Evolutionary conservation across 2,113 vertebrate species (phyloP).

Genomic region (Lampris incognitus): DNA sequence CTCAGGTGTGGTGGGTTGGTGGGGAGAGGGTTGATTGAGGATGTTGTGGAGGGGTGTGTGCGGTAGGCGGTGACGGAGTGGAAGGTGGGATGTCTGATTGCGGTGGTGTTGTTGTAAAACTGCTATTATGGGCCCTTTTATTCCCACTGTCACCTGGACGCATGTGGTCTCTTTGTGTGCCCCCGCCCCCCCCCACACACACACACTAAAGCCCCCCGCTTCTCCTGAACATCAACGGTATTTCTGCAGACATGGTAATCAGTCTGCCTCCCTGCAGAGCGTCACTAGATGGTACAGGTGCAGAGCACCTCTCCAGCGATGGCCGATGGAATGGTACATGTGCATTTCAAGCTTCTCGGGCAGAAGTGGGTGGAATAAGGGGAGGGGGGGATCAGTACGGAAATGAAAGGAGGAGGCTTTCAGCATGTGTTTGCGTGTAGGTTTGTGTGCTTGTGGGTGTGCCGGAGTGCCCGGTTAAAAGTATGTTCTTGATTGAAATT

Average conservation of each 20-base stretch:
- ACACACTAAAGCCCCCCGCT: neutral
- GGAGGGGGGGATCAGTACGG: too few species aligned
- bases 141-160: slow-evolving; percentile 28
- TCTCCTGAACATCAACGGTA: slow-evolving; percentile 55
- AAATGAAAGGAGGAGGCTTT: too few species aligned
- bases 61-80: neutral
- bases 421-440: neutral
- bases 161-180: slow-evolving; percentile 30
- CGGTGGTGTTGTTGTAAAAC: slow-evolving; percentile 5
- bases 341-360: neutral
- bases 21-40: too few species aligned
- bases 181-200: slow-evolving; percentile 7
- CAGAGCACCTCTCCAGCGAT: slow-evolving; percentile 57
- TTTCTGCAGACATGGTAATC: slow-evolving; percentile 86
- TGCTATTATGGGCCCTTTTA: slow-evolving; percentile 23
- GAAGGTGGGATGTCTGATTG: neutral
- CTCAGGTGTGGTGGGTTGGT: neutral
- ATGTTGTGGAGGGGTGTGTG: neutral
- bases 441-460: neutral
- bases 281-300: slow-evolving; percentile 83
- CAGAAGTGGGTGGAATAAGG: neutral
- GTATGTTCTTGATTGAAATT: too few species aligned
- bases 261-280: slow-evolving; percentile 81
- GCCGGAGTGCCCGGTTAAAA: neutral
- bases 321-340: slow-evolving; percentile 6